Base-by-base conservation (phyloP, 2,888 invertebrate species). In the Lasioglossum villosulum region DNA sequence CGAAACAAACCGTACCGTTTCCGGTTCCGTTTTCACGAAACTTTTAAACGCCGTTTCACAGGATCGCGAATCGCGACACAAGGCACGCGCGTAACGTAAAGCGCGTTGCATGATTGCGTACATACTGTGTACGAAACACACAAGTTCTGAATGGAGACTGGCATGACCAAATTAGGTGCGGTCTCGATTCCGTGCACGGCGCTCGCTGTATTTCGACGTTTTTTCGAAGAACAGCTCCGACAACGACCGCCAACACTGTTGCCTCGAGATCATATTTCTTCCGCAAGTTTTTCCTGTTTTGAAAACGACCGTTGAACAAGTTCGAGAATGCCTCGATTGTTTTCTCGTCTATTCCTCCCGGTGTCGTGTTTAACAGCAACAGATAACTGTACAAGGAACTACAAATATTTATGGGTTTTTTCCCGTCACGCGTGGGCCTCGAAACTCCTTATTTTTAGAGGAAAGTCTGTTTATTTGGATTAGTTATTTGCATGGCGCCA, bases 401-500 rank as follows among this genome's bases (percentile, higher is more conserved):
- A 8, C 56, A 48, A 56, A 42, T 37, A 39, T 39, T 37, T n/a
- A n/a, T 70, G 34, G n/a, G 52, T 63, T 59, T 74, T 76, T 84
- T 74, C 71, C 77, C 66, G 30, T 73, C 70, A 39, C 56, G 71
- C 77, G 71, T 39, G 27, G 34, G 39, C 45, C 56, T 71, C 30
- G 56, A 23, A 75, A 68, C 76, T 59, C 73, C 63, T 80, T 91
- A 93, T 93, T 93, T 92, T 93, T 92, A 89, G 93, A 90, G 82
- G 82, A 87, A 91, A 90, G 86, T 88, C 82, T 90, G 92, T 94
- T 94, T 94, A 92, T 93, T 93, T 93, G 91, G 90, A 92, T 93
- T 92, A 89, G 92, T 91, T 93, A 92, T 93, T 92, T 91, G 92
- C 90, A 91, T 85, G 85, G 68, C 8, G 66, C 16, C 91, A 93